Evolutionary conservation across 2,888 invertebrate species (phyloP), one percentile per base, ranked within the genome.

Genomic region (Dynastes maya): DNA sequence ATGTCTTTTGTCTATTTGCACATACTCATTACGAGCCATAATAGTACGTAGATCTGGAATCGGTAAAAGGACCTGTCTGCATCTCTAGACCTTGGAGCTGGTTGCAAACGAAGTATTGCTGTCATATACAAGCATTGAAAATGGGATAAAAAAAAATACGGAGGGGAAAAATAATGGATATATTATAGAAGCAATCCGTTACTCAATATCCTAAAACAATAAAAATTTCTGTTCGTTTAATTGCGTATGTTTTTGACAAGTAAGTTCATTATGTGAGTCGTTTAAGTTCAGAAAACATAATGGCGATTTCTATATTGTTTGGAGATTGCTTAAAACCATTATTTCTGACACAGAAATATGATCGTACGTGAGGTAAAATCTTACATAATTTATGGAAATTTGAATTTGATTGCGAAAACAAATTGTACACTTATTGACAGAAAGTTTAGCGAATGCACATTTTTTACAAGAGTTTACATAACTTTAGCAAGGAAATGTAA

Each of bases 81-180:
- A 67, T 67, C 65, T 67, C 40, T 67, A 67, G 45, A 68, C 68
- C 68, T 68, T 68, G 68, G 51, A 49, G 40, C 64, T n/a, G 32
- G 5, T 58, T 58, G 55, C 64, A 16, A 64, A 64, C 32, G 64
- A 65, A 37, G 16, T 40, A 67, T 67, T 67, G 22, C 16, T 67
- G 65, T 45, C 65, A 67, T 45, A 67, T 16, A 45, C 65, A 65
- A 13, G 40, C 29, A 40, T 11, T 22, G 51, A 51, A 51, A 32
- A 37, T 37, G 32, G 11, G 51, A 53, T 11, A 8, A 8, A 49
- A 49, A 68, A 8, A 27, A 11, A 51, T 27, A 13, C 45, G 22
- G 49, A 5, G 32, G 29, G 29, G n/a, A 37, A 32, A 16, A 63
- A 63, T 6, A 63, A 29, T 27, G 13, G 63, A 63, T 32, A 58